phyloP scores from a whole-genome alignment of 2,888 invertebrate species.

The Cecidostiba fungosa region DNA sequence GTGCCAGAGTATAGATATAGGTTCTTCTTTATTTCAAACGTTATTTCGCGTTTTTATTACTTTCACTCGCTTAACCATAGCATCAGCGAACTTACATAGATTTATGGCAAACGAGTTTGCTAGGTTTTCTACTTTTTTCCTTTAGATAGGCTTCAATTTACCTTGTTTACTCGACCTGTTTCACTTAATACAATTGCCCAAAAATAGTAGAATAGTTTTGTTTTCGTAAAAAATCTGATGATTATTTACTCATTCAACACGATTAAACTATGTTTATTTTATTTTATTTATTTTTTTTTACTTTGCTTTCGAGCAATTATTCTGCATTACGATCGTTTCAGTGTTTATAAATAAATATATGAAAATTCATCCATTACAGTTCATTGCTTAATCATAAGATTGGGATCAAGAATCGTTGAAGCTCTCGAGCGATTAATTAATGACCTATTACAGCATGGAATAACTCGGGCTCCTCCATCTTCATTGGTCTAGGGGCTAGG shows the following conservation, averaged over 20 bases:
- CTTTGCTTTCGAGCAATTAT: background rate
- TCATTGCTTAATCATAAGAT: background rate
- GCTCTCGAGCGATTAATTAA: constrained; percentile 4
- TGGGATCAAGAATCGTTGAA: background rate
- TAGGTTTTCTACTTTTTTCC: background rate
- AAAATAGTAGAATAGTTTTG: background rate
- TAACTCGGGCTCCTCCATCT: background rate
- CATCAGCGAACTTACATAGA: constrained; percentile 35
- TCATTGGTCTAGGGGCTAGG: background rate
- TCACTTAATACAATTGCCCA: constrained; percentile 1
- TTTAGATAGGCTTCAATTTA: constrained; percentile 27
- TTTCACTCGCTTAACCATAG: constrained; percentile 33
- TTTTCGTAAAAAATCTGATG: background rate
- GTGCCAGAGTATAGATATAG: background rate
- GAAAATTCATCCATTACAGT: too few relatives aligned
- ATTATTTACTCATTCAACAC: constrained; percentile 52
- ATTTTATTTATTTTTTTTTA: background rate
- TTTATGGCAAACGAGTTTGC: constrained; percentile 25
- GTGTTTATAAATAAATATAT: background rate
- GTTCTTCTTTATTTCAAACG: constrained; percentile 34
- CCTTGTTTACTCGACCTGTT: background rate
- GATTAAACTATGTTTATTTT: background rate
- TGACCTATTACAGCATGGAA: background rate
- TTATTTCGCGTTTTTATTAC: constrained; percentile 46
- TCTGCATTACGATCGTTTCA: background rate